Evolutionary conservation across 2,888 invertebrate species (phyloP).

Genomic region (Drosophila mercatorum): DNA sequence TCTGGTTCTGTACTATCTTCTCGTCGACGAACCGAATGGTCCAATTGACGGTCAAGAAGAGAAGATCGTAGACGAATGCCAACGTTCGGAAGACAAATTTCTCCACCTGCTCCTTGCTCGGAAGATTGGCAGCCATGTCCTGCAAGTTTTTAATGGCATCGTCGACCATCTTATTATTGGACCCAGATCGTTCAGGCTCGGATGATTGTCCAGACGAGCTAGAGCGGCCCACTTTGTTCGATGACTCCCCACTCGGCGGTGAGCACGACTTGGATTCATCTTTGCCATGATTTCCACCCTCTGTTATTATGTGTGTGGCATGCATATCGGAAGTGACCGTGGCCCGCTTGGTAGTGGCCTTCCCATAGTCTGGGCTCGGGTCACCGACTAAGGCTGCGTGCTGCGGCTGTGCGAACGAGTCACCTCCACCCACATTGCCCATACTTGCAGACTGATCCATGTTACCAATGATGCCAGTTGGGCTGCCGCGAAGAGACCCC

Average conservation of each 20-base stretch:
- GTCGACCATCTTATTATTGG: conserved; percentile 13
- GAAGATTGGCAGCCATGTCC: conserved; percentile 58
- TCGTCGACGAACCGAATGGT: conserved; percentile 56
- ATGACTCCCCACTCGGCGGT: background rate
- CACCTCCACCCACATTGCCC: background rate
- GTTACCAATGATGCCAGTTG: conserved; percentile 32
- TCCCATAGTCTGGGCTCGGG: background rate
- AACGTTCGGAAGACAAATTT: conserved; percentile 77
- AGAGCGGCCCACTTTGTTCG: background rate
- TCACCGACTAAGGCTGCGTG: conserved; percentile 13
- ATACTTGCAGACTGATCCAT: conserved; percentile 9
- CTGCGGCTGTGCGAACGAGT: conserved; percentile 15
- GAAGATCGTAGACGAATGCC: conserved; percentile 78
- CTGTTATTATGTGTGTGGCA: conserved; percentile 1
- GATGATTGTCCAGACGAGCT: background rate
- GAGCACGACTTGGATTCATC: conserved; percentile 7
- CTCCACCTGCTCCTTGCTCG: conserved; percentile 78
- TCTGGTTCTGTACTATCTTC: conserved; percentile 64
- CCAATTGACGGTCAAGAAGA: conserved; percentile 58
- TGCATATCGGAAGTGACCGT: conserved; percentile 28
- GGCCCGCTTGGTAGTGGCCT: conserved; percentile 16
- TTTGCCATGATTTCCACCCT: conserved; percentile 29
- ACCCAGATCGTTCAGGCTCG: background rate
- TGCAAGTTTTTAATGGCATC: conserved; percentile 58
- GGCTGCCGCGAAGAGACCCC: conserved; percentile 6